Conservation (phyloP, 2,888 invertebrate species). For the Autographa pulchrina region DNA sequence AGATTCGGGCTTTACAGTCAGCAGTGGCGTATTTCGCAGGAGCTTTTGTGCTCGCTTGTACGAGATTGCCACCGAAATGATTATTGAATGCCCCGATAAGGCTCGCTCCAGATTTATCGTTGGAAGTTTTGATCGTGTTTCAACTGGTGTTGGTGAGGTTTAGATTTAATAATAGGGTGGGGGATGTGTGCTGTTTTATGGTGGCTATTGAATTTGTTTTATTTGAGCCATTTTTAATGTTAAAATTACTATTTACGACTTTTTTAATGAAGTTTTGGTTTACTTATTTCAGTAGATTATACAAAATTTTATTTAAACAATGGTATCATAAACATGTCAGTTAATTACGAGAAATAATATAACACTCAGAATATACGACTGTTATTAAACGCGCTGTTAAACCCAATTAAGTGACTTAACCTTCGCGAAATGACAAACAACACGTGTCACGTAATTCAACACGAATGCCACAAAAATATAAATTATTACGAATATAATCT, state of each 20-base stretch:
- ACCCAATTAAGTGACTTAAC: conserved; percentile 35
- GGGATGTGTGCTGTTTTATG: background rate
- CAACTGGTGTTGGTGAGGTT: conserved; percentile 36
- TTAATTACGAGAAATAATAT: background rate
- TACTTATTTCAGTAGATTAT: background rate
- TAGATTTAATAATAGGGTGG: conserved; percentile 41
- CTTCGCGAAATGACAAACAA: conserved; percentile 44
- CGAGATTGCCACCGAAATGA: conserved; percentile 70
- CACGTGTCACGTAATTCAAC: conserved; percentile 35
- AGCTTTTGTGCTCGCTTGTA: conserved; percentile 73
- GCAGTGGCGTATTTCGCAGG: conserved; percentile 66
- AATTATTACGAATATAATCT: conserved; percentile 48
- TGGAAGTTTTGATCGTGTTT: conserved; percentile 58
- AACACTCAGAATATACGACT: background rate
- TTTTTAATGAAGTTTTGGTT: background rate
- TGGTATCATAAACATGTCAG: background rate
- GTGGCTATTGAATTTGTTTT: background rate
- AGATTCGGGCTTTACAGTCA: conserved; percentile 76
- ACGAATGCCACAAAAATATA: conserved; percentile 48
- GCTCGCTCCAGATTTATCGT: conserved; percentile 58
- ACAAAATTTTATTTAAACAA: background rate
- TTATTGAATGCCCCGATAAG: conserved; percentile 72
- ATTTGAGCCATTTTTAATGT: background rate
- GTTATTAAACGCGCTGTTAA: conserved; percentile 4
- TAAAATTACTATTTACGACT: background rate